phyloP scores from a whole-genome alignment of 2,888 invertebrate species.

The Philereme vetulata region DNA sequence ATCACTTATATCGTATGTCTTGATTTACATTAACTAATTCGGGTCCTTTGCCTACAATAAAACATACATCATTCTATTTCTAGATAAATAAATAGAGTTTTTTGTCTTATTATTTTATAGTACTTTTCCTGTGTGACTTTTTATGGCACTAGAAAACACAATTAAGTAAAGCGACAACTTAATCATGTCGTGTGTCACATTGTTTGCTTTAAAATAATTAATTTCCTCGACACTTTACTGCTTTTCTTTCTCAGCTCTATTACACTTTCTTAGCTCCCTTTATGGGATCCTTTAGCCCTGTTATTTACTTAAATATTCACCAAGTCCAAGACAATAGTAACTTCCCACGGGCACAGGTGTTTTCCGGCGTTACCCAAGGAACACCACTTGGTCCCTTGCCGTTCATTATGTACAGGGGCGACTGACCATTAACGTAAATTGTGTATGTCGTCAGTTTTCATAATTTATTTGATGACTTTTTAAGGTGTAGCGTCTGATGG shows the following conservation, averaged over 20 bases:
- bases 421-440: slow-evolving; percentile 56
- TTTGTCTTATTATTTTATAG: too few relatives aligned
- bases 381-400: slow-evolving; percentile 37
- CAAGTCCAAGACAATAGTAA: slow-evolving; percentile 8
- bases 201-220: too few relatives aligned
- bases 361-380: slow-evolving; percentile 38
- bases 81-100: too few relatives aligned
- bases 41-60: too few relatives aligned
- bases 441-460: slow-evolving; percentile 49
- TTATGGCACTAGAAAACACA: too few relatives aligned
- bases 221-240: too few relatives aligned
- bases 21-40: too few relatives aligned
- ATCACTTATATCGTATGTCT: too few relatives aligned
- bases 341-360: slow-evolving; percentile 60
- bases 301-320: slow-evolving; percentile 27
- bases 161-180: too few relatives aligned
- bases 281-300: slow-evolving; percentile 3
- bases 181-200: too few relatives aligned
- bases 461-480: slow-evolving; percentile 46
- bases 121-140: too few relatives aligned
- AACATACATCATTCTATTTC: too few relatives aligned
- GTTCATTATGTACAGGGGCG: slow-evolving; percentile 43
- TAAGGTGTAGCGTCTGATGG: slow-evolving; percentile 35
- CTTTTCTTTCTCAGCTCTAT: neutral
- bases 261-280: neutral